Percentiles rank a stretch among this genome's conserved stretches.
Evolutionary conservation across 1,140 invertebrate genomes (phyloP).

Genomic region (Cherax quadricarinatus): DNA sequence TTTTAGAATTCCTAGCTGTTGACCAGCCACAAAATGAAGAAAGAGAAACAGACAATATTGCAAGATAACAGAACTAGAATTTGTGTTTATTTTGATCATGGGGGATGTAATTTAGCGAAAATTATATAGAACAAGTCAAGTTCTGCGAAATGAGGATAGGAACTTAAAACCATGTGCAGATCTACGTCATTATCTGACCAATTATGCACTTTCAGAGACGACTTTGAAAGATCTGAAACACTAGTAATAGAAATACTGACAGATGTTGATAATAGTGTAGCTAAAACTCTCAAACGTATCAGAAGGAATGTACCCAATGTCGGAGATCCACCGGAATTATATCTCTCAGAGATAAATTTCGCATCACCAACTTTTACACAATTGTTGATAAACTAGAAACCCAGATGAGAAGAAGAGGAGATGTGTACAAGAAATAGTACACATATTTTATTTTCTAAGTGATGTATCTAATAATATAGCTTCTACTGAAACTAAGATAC

Average conservation of each 20-base stretch:
- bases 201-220: too few relatives aligned
- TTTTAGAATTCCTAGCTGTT: not conserved
- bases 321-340: not conserved
- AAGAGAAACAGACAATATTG: conserved; percentile 17
- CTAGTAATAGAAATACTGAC: conserved; percentile 38
- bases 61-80: conserved; percentile 61
- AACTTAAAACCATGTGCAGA: not conserved
- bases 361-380: not conserved
- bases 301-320: not conserved
- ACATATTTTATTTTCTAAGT: not conserved
- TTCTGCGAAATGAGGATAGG: not conserved
- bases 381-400: not conserved
- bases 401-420: not conserved
- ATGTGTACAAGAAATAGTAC: too few relatives aligned
- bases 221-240: not conserved
- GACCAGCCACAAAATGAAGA: not conserved
- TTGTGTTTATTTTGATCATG: conserved; percentile 70
- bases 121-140: not conserved
- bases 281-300: not conserved
- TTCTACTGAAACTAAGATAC: not conserved
- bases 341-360: not conserved
- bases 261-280: conserved; percentile 2
- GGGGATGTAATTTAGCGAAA: conserved; percentile 9
- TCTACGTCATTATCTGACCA: not conserved
- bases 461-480: not conserved